Conservation (phyloP, 2,888 invertebrate genomes). For the Gari tellinella region DNA sequence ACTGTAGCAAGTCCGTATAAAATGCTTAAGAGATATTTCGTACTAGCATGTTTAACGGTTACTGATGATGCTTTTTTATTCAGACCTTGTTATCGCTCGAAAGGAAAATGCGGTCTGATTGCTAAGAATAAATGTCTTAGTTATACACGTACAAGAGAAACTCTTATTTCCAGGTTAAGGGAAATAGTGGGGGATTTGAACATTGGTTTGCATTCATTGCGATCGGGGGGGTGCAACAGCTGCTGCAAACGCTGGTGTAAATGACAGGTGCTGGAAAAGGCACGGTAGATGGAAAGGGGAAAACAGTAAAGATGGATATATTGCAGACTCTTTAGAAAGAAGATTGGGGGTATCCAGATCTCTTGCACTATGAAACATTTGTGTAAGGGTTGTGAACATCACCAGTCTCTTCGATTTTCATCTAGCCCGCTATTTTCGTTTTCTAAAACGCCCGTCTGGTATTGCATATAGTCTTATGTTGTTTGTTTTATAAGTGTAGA, state of each 20-base stretch:
- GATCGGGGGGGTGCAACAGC: no score
- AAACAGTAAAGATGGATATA: conserved; percentile 47
- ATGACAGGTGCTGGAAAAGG: no score
- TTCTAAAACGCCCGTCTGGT: conserved; percentile 9
- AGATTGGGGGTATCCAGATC: conserved; percentile 32
- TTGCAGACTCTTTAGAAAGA: conserved; percentile 36
- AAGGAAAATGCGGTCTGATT: conserved; percentile 29
- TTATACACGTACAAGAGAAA: conserved; percentile 47
- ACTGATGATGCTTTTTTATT: conserved; percentile 32
- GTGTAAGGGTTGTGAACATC: neutral
- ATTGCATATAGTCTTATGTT: neutral
- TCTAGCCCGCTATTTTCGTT: neutral
- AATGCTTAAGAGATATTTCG: conserved; percentile 43
- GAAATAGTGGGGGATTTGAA: conserved; percentile 27
- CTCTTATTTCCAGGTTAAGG: conserved; percentile 26
- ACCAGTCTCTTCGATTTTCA: neutral
- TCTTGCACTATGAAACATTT: conserved; percentile 17
- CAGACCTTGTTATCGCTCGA: conserved; percentile 45
- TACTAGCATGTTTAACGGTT: neutral
- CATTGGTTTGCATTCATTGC: no score
- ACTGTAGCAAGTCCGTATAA: conserved; percentile 42
- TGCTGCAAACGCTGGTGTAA: no score
- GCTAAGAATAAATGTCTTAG: conserved; percentile 47
- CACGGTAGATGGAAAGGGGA: no score
- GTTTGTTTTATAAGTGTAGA: neutral